Evolutionary conservation across 2,888 invertebrate species (phyloP), one percentile per base, ranked within the genome.

Genomic region (Plagodis pulveraria): DNA sequence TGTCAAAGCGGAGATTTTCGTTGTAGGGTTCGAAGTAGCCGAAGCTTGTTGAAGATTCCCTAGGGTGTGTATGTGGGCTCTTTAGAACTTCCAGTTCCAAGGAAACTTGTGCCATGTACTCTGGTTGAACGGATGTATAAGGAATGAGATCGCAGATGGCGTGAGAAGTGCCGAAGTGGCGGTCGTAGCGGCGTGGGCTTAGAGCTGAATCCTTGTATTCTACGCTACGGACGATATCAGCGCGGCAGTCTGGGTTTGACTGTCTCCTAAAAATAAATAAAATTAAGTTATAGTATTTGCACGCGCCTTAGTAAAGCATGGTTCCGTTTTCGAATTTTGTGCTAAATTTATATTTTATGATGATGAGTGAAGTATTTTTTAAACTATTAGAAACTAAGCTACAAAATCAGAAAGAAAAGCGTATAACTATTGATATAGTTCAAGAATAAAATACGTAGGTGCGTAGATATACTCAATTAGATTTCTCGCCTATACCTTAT

Each of bases 51-150:
- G 77, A 73, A 6, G 76, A 68, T 57, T 80, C 71, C 9, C 75
- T 73, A 0, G 81, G 79, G 0, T 77, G 69, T 45, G 81, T 74
- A 70, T 80, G 74, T 55, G 81, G 69, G 48, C 80, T 74, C 70
- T 80, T 78, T 6, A 84, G 70, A 4, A 85, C 83, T 1, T 94
- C 94, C 6, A 94, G 80, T 70, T 94, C 94, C 11, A 94, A 91
- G 71, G 94, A 94, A 5, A 94, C 94, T 35, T 93, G 84, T 0
- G 94, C 93, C 73, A 79, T 78, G 73, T 86, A 86, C 50, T 85
- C 82, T 5, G 79, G 78, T 50, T 80, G 81, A 50, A 70, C 44
- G 42, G 69, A 68, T 0, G 68, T 47, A 65, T 74, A 80, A 2
- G 90, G 89, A 47, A 92, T 90, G 55, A 92, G 86, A 74, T 93